Base-by-base conservation (phyloP, 2,797 vertebrate species). In the Acomys russatus region DNA sequence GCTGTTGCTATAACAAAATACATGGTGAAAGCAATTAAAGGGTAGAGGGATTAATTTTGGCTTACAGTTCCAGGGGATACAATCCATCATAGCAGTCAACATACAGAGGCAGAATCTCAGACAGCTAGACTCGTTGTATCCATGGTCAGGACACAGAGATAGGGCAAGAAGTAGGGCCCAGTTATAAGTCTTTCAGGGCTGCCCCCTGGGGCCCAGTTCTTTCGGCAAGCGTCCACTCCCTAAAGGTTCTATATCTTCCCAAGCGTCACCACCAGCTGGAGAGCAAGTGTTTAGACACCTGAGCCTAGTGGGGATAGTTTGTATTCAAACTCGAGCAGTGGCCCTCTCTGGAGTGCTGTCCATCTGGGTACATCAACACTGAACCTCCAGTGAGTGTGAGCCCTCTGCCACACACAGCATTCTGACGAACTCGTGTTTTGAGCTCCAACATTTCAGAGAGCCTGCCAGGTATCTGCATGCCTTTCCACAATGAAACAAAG, bases 371-470 rank as follows among this genome's bases (percentile, higher is more conserved):
- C 89, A 38, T 66, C 22, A 61, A 59, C 17, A 14, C 70, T 70
- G 14, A 61, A 77, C 2, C 25, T 90, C 77, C 66, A 18, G 2
- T 17, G 64, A 92, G 10, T 15, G 17, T 59, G 61, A 78, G 56
- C 33, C 38, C 7, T 93, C 56, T 22, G 17, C n/a, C 6, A 6
- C 33, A 25, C 9, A 18, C 30, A 6, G 23, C 4, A 1, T 35
- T 84, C 0, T 74, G 73, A 86, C 59, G 86, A 66, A 84, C 71
- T 82, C 91, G 23, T 82, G 49, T 76, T 95, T 93, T 84, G 86
- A 84, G 14, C 12, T 77, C 70, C 76, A 73, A 84, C 11, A 30
- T 95, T 95, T 95, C 66, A 77, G 44, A 92, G 71, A 56, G 15
- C 49, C 79, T 96, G 54, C 84, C 54, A 91, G 59, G 76, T 49